A percentile compares a stretch with the other conserved stretches of the same genome.
phyloP scores from a whole-genome alignment of 2,113 vertebrate species.

The Pica pica region DNA sequence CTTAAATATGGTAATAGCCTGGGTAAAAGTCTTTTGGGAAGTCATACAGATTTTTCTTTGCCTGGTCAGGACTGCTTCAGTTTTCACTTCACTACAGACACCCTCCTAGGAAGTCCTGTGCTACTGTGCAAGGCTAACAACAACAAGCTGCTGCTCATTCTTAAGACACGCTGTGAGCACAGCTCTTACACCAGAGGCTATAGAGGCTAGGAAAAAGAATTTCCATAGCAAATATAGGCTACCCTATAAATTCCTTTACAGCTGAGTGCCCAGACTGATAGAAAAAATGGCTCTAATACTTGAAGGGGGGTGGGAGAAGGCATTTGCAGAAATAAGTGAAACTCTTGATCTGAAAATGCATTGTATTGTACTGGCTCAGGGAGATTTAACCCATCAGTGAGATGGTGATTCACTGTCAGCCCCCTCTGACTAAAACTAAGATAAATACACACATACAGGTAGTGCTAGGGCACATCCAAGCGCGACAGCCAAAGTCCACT shows the following conservation, averaged over 20 bases:
- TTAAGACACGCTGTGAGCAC: neutral
- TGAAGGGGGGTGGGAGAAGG: neutral
- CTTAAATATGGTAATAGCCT: neutral
- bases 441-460: too few species aligned
- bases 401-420: neutral
- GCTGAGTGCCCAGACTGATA: neutral
- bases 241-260: neutral
- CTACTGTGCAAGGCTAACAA: neutral
- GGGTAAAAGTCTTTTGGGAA: neutral
- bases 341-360: neutral
- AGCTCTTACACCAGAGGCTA: neutral
- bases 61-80: neutral
- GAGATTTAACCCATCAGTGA: neutral
- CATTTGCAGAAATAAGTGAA: neutral
- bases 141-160: neutral
- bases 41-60: neutral
- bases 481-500: neutral
- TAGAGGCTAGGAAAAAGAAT: neutral
- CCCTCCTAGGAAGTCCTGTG: neutral
- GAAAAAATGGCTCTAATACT: neutral
- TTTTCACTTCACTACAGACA: neutral
- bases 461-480: neutral
- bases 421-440: neutral
- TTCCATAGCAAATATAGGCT: neutral
- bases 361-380: neutral